These are phyloP conservation scores for Helicoverpa armigera DNA, from an alignment of 1,140 invertebrate species.

Conservation along the genomic window DNA sequence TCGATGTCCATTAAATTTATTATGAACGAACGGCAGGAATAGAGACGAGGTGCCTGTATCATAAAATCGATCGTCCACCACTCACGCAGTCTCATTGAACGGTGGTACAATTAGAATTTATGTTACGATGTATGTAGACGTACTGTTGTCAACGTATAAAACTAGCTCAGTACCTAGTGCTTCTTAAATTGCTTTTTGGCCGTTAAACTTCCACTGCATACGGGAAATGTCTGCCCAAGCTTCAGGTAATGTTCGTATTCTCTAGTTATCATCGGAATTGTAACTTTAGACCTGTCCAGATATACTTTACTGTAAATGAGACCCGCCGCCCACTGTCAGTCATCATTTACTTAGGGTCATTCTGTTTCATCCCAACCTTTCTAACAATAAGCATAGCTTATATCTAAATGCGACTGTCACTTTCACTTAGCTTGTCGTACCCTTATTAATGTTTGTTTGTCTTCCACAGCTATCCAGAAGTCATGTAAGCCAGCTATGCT, in stretches of 20 bases:
- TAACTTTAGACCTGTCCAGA: too few relatives aligned
- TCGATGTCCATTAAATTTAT: conserved; percentile 3
- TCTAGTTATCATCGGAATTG: too few relatives aligned
- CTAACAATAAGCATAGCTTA: too few relatives aligned
- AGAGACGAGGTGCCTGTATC: conserved; percentile 29
- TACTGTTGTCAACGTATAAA: conserved; percentile 42
- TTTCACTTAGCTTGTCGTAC: neutral
- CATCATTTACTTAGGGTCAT: too few relatives aligned
- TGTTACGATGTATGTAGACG: conserved; percentile 39
- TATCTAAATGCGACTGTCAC: neutral
- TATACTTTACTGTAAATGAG: too few relatives aligned
- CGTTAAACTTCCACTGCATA: neutral
- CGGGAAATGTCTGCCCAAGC: neutral
- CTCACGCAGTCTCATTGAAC: conserved; percentile 45
- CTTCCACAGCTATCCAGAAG: conserved; percentile 75
- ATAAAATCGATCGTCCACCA: conserved; percentile 48
- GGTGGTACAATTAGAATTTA: conserved; percentile 48
- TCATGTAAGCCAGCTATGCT: conserved; percentile 76
- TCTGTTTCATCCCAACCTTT: too few relatives aligned
- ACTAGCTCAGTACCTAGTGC: conserved; percentile 12
- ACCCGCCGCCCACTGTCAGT: too few relatives aligned
- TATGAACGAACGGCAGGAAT: conserved; percentile 8
- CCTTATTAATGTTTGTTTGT: neutral
- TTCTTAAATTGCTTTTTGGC: conserved; percentile 6
- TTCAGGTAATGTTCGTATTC: neutral